A percentile compares a stretch with the other conserved stretches of the same genome.
These are phyloP conservation scores for Campoplex capitator DNA, from an alignment of 2,888 invertebrate species.

Conservation along the genomic window DNA sequence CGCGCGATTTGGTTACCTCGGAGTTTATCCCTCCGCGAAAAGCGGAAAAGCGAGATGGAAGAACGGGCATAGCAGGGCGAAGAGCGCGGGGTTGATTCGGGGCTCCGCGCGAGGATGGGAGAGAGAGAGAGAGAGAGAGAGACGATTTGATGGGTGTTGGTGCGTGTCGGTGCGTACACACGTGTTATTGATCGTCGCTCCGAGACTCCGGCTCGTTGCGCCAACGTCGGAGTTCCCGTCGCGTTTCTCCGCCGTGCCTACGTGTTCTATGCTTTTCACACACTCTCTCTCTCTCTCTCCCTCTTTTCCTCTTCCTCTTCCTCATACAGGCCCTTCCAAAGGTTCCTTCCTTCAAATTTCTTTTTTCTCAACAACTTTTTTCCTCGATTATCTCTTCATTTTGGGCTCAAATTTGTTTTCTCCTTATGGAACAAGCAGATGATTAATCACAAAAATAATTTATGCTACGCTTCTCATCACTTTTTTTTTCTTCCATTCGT, in stretches of 20 bases:
- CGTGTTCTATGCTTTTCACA: constrained; percentile 33
- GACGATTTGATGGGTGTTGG: constrained; percentile 67
- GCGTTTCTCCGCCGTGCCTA: background rate
- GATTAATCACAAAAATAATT: too few relatives aligned
- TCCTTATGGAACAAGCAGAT: too few relatives aligned
- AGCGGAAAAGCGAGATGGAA: constrained; percentile 52
- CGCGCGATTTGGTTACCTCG: constrained; percentile 36
- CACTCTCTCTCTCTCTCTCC: constrained; percentile 53
- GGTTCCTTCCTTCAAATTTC: constrained; percentile 35
- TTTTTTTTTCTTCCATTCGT: background rate
- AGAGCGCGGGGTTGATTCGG: background rate
- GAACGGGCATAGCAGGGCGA: background rate
- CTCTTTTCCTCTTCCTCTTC: constrained; percentile 28
- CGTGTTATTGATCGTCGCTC: constrained; percentile 83
- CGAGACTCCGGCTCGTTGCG: constrained; percentile 71
- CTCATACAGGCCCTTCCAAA: background rate
- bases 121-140: background rate
- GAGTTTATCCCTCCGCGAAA: constrained; percentile 42
- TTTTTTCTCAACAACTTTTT: too few relatives aligned
- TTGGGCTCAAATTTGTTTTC: too few relatives aligned
- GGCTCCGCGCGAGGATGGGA: background rate
- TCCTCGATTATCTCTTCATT: too few relatives aligned
- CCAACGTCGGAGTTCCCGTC: constrained; percentile 51
- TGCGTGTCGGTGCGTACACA: constrained; percentile 82
- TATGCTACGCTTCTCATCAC: too few relatives aligned